Evolutionary conservation across 2,113 vertebrate species (phyloP), one percentile per base, ranked within the genome.

Genomic region (Megalops atlanticus): DNA sequence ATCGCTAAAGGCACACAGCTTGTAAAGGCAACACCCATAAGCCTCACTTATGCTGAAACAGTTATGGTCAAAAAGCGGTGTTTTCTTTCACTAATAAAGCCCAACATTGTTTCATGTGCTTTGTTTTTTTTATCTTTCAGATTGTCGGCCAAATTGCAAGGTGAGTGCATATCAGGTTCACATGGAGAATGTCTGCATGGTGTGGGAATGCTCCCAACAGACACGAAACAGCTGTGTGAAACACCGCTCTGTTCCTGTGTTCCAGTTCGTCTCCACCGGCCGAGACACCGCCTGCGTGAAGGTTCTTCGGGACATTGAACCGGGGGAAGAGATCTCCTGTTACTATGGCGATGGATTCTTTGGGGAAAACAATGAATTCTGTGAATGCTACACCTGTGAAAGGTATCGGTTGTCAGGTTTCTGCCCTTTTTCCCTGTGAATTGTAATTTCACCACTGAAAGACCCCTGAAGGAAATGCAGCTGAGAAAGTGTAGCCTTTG

Each of bases 301-400:
- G 91, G 98, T 97, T 80, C 88, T 99, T 14, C 93, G 98, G 88
- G 98, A 99, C 88, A 99, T 98, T 77, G 98, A 99, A 90, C 97
- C 98, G 33, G 97, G 97, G 84, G 98, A 99, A 90, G 98, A 99
- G 86, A 99, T 99, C 87, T 99, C 98, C 2, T 99, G 98, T 93
- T 99, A 99, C 79, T 99, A 99, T 0, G 98, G 98, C 89, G 98
- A 99, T 89, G 98, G 98, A 0, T 99, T 99, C 91, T 99, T 99
- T 92, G 98, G 98, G 79, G 98, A 99, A 92, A 99, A 96, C 83
- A 99, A 99, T 75, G 98, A 99, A 85, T 99, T 95, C 93, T 99
- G 98, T 95, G 98, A 99, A 94, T 99, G 98, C 90, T 99, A 99
- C 85, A 99, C 98, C 36, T 99, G 98, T 94, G 98, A 99, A 95